Conservation (phyloP, 2,888 invertebrate genomes). For the Ichneumoninae sp. region DNA sequence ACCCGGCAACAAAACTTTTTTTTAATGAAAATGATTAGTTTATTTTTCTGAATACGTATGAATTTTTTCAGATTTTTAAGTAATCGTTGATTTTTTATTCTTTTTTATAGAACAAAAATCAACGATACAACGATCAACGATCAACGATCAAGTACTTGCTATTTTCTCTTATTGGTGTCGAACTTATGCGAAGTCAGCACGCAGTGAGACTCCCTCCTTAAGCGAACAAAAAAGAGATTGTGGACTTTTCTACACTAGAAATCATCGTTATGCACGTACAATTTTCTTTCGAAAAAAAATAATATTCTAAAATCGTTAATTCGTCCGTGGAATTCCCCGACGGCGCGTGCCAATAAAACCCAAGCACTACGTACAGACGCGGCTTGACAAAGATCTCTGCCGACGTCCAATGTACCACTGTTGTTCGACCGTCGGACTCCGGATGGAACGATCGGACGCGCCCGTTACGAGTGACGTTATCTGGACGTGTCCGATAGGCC, state of each 20-base stretch:
- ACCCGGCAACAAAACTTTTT: no score
- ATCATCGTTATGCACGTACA: neutral
- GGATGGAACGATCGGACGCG: slow-evolving; percentile 63
- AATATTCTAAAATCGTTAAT: neutral
- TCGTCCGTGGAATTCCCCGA: neutral
- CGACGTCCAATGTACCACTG: slow-evolving; percentile 30
- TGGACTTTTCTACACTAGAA: neutral
- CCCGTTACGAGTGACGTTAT: slow-evolving; percentile 63
- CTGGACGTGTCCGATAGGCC: slow-evolving; percentile 45
- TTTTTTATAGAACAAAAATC: no score
- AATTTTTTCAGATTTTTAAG: no score
- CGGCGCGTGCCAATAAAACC: neutral
- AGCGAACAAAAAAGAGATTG: no score
- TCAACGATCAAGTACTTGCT: no score
- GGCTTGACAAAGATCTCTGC: slow-evolving; percentile 49
- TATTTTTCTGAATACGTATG: no score
- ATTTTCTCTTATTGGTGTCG: no score
- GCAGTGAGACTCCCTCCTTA: no score
- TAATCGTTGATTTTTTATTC: no score
- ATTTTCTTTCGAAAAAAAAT: neutral
- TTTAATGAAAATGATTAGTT: no score
- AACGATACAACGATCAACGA: no score
- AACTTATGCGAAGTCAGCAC: no score
- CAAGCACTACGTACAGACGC: slow-evolving; percentile 3
- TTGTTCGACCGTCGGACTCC: slow-evolving; percentile 53